Percentiles rank a stretch among this genome's conserved stretches.
Conservation (phyloP, 2,797 vertebrate genomes). For the Mormyrops boulengeri region DNA sequence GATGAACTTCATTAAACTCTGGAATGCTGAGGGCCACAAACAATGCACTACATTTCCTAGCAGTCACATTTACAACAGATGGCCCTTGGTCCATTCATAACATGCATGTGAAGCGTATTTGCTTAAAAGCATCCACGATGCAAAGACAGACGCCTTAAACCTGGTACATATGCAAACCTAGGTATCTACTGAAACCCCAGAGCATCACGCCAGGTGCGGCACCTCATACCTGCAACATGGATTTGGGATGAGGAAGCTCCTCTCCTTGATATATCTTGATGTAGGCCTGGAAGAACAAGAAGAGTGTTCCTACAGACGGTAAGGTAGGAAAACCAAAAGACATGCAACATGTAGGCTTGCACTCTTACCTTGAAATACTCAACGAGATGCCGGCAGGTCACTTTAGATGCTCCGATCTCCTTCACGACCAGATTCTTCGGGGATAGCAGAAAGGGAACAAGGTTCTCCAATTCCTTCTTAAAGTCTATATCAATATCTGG, state of each 20-base stretch:
- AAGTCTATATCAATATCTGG: conserved; percentile 83
- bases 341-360: neutral
- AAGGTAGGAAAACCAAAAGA: neutral
- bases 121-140: neutral
- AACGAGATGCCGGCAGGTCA: conserved; percentile 89
- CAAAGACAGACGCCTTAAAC: neutral
- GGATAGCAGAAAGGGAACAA: conserved; percentile 81
- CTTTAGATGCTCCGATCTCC: conserved; percentile 87
- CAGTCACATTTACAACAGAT: neutral
- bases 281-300: conserved; percentile 70
- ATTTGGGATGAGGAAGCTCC: conserved; percentile 90
- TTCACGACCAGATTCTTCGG: conserved; percentile 84
- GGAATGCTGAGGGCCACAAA: neutral
- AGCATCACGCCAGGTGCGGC: neutral
- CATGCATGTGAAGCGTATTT: neutral
- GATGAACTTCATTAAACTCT: neutral
- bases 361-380: conserved; percentile 91
- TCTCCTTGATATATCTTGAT: conserved; percentile 97
- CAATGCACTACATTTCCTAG: neutral
- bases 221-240: conserved; percentile 83
- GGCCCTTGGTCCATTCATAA: neutral
- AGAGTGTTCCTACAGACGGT: neutral
- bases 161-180: neutral
- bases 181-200: neutral
- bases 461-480: conserved; percentile 67